Percentiles rank a stretch among this genome's conserved stretches.
phyloP scores from a whole-genome alignment of 2,888 invertebrate species.

The Xanthia togata region DNA sequence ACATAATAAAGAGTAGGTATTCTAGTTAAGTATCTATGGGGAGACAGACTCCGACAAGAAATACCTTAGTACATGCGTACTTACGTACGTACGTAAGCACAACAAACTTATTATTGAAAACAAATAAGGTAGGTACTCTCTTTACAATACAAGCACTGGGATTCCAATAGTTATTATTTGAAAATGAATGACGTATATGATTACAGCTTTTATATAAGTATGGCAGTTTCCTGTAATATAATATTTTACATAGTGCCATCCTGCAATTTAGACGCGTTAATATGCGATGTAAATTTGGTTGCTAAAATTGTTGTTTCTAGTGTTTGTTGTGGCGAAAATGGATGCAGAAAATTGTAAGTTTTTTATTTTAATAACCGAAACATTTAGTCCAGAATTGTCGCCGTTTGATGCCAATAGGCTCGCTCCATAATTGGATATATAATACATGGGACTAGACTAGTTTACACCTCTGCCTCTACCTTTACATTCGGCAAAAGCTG shows the following conservation, averaged over 20 bases:
- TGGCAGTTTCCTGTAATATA: background rate
- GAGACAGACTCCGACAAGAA: background rate
- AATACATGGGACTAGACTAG: no score
- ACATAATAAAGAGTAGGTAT: no score
- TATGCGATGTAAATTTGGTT: no score
- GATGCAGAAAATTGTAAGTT: background rate
- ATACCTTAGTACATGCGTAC: background rate
- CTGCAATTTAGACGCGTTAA: background rate
- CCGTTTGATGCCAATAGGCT: background rate
- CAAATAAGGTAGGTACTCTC: constrained; percentile 10
- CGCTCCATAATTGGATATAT: background rate
- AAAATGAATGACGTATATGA: background rate
- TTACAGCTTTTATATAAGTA: background rate
- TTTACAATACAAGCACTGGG: background rate
- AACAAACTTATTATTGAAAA: background rate
- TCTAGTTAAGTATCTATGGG: no score
- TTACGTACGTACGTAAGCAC: background rate
- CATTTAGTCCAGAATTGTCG: background rate
- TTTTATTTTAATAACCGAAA: background rate
- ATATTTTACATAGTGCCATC: background rate
- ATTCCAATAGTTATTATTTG: background rate
- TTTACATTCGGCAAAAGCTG: no score
- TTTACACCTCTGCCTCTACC: no score
- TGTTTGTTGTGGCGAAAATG: background rate
- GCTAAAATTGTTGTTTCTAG: background rate